Evolutionary conservation across 2,888 invertebrate genomes (phyloP), one percentile per base, ranked within the genome.

Genomic region (Junonia oenone): DNA sequence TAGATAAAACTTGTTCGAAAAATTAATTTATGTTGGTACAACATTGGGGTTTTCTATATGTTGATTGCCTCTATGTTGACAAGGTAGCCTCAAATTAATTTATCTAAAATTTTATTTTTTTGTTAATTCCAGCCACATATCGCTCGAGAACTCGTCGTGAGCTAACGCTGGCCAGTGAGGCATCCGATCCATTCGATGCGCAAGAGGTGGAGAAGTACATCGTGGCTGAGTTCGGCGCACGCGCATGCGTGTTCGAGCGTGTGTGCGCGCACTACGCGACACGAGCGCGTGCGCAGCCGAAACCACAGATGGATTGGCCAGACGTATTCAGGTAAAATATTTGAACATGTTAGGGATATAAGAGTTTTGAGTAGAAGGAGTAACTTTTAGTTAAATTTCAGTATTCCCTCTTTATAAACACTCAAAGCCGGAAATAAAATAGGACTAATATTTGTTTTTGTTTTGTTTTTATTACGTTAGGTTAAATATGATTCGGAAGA

Each of bases 131-230:
- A 96, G 96, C 91, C 55, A 96, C 96, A 15, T 96, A 96, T 76
- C 90, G 91, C 35, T 91, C 92, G 13, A 91, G 95, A 45, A 91
- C 86, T 47, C 92, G 93, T 59, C 92, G 96, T 51, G 90, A 91
- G 65, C 72, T 87, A 8, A 66, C 74, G 1, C 74, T 68, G 52
- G 65, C 62, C 1, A 64, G 64, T 40, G 73, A 78, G 48, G 47
- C 67, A 1, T 68, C 73, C 0, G 86, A 80, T 55, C 77, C 83
- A 31, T 83, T 82, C 51, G 94, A 96, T 75, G 92, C 93, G 26
- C 85, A 86, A 0, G 92, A 95, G 72, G 95, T 95, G n/a, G 96
- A 96, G 83, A 95, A 95, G 77, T 93, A 93, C 79, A 92, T 96
- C 56, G 91, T 95, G 2, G 91, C 91, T 6, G 96, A 96, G 80